Conservation (phyloP, 2,888 invertebrate genomes). For the Melanotus villosus region DNA sequence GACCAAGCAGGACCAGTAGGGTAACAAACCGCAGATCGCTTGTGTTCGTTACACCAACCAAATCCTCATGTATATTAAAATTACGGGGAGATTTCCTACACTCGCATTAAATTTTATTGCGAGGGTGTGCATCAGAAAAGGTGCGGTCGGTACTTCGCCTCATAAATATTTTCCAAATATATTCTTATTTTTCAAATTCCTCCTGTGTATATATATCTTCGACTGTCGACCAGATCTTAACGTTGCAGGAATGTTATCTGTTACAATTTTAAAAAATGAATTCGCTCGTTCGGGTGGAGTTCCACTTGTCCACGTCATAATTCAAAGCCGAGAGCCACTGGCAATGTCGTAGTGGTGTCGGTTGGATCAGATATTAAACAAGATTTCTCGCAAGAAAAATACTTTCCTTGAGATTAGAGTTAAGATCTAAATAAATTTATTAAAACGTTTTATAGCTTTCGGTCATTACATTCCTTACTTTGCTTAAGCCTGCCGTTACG, state of each 20-base stretch:
- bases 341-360: slow-evolving; percentile 17
- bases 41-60: slow-evolving; percentile 47
- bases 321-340: slow-evolving; percentile 13
- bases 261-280: slow-evolving; percentile 5
- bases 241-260: slow-evolving; percentile 2
- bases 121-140: slow-evolving; percentile 33
- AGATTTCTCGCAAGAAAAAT: slow-evolving; percentile 26
- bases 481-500: slow-evolving; percentile 41
- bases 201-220: background rate
- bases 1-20: slow-evolving; percentile 45
- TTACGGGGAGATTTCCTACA: slow-evolving; percentile 42
- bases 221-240: background rate
- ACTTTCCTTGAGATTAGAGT: slow-evolving; percentile 39
- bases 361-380: slow-evolving; percentile 35
- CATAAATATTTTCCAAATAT: slow-evolving; percentile 39
- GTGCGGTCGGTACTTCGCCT: slow-evolving; percentile 14
- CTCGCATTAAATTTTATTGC: slow-evolving; percentile 45
- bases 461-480: slow-evolving; percentile 48
- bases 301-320: slow-evolving; percentile 15
- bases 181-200: slow-evolving; percentile 14
- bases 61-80: slow-evolving; percentile 48
- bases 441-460: slow-evolving; percentile 53
- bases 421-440: slow-evolving; percentile 54
- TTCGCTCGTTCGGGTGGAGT: slow-evolving; percentile 5
- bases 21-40: slow-evolving; percentile 48